Evolutionary conservation across 2,888 invertebrate genomes (phyloP).

Genomic region (Phalangium opilio): DNA sequence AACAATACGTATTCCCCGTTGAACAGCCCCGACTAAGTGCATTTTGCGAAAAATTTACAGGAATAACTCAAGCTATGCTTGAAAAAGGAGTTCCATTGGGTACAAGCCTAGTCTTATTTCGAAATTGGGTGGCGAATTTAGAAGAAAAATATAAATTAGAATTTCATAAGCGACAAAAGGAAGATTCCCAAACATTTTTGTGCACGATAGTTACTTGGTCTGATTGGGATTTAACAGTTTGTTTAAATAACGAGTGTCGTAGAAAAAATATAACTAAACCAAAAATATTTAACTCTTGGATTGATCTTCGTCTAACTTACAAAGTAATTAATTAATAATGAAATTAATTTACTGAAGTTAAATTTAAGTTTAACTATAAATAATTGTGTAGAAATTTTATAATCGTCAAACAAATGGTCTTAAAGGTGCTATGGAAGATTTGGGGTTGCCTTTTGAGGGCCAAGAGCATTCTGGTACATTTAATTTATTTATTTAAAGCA

Average conservation of each 20-base stretch:
- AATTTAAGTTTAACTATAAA: too few species aligned
- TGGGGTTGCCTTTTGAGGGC: constrained; percentile 43
- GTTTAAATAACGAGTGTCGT: constrained; percentile 41
- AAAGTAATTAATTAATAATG: constrained; percentile 25
- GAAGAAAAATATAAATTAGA: constrained; percentile 11
- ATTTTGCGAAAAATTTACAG: constrained; percentile 25
- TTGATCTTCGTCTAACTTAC: constrained; percentile 42
- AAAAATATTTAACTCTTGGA: constrained; percentile 41
- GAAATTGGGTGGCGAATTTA: constrained; percentile 34
- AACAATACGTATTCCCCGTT: constrained; percentile 44
- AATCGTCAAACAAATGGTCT: constrained; percentile 37
- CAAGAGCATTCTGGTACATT: constrained; percentile 38
- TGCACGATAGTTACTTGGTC: constrained; percentile 40
- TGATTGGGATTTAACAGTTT: constrained; percentile 47
- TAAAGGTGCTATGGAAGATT: constrained; percentile 40
- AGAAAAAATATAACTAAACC: constrained; percentile 42
- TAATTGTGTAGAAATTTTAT: constrained; percentile 38
- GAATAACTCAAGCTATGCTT: constrained; percentile 42
- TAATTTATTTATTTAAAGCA: too few species aligned
- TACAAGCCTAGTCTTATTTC: constrained; percentile 39
- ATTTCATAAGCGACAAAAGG: neutral
- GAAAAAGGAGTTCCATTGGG: constrained; percentile 38
- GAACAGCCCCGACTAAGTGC: constrained; percentile 41
- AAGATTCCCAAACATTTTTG: constrained; percentile 32
- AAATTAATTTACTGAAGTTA: too few species aligned